Conservation (phyloP, 2,888 invertebrate species). For the Coelopa pilipes region DNA sequence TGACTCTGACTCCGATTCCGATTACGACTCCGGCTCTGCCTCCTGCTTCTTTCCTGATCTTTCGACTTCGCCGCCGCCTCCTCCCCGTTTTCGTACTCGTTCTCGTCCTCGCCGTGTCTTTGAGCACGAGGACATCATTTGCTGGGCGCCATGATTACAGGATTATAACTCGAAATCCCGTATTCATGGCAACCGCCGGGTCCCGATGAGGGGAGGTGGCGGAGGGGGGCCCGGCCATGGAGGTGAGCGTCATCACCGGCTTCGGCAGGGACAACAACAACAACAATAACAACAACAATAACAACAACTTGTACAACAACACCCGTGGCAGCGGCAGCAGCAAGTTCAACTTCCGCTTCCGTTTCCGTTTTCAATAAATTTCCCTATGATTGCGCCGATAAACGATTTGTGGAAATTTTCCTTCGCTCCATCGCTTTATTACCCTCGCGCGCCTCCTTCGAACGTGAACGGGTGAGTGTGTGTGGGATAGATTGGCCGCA, state of each 20-base stretch:
- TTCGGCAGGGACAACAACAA: not conserved
- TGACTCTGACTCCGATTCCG: not conserved
- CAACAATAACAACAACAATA: not conserved
- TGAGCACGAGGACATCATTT: conserved; percentile 14
- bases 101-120: not conserved
- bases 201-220: not conserved
- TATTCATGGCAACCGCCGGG: conserved; percentile 18
- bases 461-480: not conserved
- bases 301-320: not conserved
- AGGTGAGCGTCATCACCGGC: not conserved
- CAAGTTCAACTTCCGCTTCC: conserved; percentile 30
- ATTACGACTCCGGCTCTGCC: no score
- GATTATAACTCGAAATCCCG: conserved; percentile 31
- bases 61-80: not conserved
- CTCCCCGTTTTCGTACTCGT: not conserved
- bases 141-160: conserved; percentile 25
- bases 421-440: not conserved
- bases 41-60: not conserved
- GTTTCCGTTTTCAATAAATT: conserved; percentile 35
- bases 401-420: conserved; percentile 29
- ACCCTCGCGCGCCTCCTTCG: not conserved
- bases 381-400: conserved; percentile 32
- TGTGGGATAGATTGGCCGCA: not conserved
- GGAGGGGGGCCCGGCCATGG: not conserved
- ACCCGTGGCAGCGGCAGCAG: not conserved